Evolutionary conservation across 1,140 invertebrate species (phyloP), one percentile per base, ranked within the genome.

Genomic region (Oncopodura yosiiana): DNA sequence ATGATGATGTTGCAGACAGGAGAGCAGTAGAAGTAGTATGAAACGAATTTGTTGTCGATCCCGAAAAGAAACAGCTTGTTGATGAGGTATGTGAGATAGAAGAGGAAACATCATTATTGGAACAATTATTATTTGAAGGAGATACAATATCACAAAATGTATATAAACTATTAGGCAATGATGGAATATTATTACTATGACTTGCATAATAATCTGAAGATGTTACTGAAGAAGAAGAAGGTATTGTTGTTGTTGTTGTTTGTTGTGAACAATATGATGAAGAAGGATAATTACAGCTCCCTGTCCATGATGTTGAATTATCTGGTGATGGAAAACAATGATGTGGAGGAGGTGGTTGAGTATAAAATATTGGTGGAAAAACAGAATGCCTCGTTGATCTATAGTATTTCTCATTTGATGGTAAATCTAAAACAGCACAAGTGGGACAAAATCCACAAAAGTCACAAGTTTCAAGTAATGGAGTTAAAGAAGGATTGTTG

Each of bases 341-440:
- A 2, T 43, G 42, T 1, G 46, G 5, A 0, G 49, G 41, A 1
- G 49, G 49, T 3, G n/a, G 37, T 42, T 58, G 56, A 4, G 24
- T 26, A 32, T 58, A 58, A 42, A 52, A 58, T 9, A 56, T 34
- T 21, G 50, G 21, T 3, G 56, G 56, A 23, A 26, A 58, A 0
- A 58, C 56, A 19, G 42, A 19, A 18, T 38, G 42, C 16, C 56
- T 16, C 3, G 49, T 18, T 6, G 32, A 19, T 27, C 56, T 2
- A 26, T 52, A 58, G 36, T 38, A 58, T 21, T 52, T 34, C 2
- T 52, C 49, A 26, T 46, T 52, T 3, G 46, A 5, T 2, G 56
- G 49, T 16, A 53, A 24, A 34, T 58, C 49, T 16, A 58, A 37
- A 38, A 52, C 44, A 12, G 49, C 49, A 58, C 56, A 58, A 6